Evolutionary conservation across 1,140 invertebrate genomes (phyloP), one percentile per base, ranked within the genome.

Genomic region (Acromyrmex echinatior): DNA sequence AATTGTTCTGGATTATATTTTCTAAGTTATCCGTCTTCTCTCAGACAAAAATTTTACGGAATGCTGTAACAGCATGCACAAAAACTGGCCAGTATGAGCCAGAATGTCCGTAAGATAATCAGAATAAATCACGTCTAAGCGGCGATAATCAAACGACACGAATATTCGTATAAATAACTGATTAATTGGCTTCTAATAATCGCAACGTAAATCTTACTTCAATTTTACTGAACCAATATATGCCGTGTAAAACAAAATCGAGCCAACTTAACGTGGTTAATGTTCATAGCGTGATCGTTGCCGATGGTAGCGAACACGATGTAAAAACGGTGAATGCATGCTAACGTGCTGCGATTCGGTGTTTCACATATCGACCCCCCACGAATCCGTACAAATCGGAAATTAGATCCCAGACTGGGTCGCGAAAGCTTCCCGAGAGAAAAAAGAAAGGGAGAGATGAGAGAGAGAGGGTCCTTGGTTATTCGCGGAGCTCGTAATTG

Each of bases 371-470:
- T 91, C 90, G 92, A 90, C 91, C 91, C 92, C 92, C 92, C 88
- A 91, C 77, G 87, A 92, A 88, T 79, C n/a, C 63, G 81, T 91
- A 91, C 87, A 92, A 93, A 92, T 93, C 91, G 89, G 90, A 91
- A 88, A 88, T 86, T 90, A 92, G 88, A 88, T 89, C 86, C 87
- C 81, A 71, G 28, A 68, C 77, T 53, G 86, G 87, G 76, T 86
- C 87, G 63, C 73, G 82, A 58, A 21, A n/a, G 51, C 21, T 66
- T 49, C 3, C 14, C 21, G 16, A 18, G 25, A 14, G 28, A 45
- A 21, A 18, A 31, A 49, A 16, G 39, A 28, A 16, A 28, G 18
- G 31, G n/a, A 70, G 35, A 2, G 21, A 63, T 25, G 35, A n/a
- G 21, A n/a, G 35, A 2, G 18, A 53, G 63, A 51, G 28, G n/a